Percentiles rank a stretch among this genome's conserved stretches.
These are phyloP conservation scores for Epiblema foenella DNA, from an alignment of 2,888 invertebrate genomes.

Conservation along the genomic window DNA sequence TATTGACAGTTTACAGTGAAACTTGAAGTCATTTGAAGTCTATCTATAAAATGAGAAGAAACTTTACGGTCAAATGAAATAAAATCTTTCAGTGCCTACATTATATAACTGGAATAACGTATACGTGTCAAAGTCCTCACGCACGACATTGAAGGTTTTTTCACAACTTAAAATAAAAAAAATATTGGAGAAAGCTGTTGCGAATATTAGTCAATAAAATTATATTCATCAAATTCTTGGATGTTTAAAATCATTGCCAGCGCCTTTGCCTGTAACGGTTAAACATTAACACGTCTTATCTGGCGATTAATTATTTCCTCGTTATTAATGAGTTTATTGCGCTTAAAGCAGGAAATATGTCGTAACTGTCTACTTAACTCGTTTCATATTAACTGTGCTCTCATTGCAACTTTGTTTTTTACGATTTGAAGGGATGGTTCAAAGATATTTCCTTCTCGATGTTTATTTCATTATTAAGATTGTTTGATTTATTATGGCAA, in stretches of 20 bases:
- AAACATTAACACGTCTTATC: not conserved
- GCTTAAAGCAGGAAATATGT: constrained; percentile 15
- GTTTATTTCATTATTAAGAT: not conserved
- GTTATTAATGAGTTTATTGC: constrained; percentile 19
- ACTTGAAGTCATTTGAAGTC: too few species aligned
- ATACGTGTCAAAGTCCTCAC: too few species aligned
- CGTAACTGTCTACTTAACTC: constrained; percentile 14
- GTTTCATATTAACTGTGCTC: constrained; percentile 11
- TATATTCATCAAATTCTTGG: not conserved
- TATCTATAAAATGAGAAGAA: too few species aligned
- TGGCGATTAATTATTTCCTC: constrained; percentile 13
- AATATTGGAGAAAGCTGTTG: not conserved
- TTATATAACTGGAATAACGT: too few species aligned
- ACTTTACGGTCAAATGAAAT: too few species aligned
- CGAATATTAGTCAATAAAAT: not conserved
- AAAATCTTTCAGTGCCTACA: too few species aligned
- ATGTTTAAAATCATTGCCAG: not conserved
- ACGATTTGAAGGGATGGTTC: not conserved
- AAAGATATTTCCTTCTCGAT: not conserved
- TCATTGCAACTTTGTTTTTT: constrained; percentile 16
- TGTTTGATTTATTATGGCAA: too few species aligned
- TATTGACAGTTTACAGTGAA: too few species aligned
- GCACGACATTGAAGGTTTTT: too few species aligned
- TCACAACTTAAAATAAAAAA: too few species aligned
- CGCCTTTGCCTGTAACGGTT: not conserved